Conservation (phyloP, 2,113 vertebrate species). For the Pseudonaja textilis region DNA sequence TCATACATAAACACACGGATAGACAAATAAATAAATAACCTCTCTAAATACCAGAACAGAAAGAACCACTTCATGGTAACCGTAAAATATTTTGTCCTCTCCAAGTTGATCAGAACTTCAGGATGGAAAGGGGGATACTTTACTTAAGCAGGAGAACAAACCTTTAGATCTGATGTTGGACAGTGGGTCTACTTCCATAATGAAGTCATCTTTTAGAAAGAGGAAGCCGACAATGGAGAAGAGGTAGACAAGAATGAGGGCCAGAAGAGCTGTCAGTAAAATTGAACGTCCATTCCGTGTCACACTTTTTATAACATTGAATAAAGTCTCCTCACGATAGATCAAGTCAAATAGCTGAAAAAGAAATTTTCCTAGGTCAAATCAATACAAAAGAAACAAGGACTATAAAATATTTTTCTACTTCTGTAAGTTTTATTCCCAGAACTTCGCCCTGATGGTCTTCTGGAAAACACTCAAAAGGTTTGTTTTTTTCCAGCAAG, state of each 20-base stretch:
- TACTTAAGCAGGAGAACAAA: conserved; percentile 15
- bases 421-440: background rate
- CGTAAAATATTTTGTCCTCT: background rate
- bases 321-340: conserved; percentile 96
- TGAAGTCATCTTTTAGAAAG: conserved; percentile 95
- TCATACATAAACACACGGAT: background rate
- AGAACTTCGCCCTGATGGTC: background rate
- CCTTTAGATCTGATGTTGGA: conserved; percentile 69
- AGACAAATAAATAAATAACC: background rate
- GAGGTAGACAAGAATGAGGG: conserved; percentile 97
- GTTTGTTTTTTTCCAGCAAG: background rate
- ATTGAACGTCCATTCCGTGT: conserved; percentile 96
- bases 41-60: background rate
- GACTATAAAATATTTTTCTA: conserved; percentile 17
- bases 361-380: background rate
- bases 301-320: conserved; percentile 98
- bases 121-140: background rate
- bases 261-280: conserved; percentile 92
- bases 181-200: conserved; percentile 92
- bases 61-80: background rate
- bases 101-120: background rate
- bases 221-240: conserved; percentile 99
- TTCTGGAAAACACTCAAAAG: background rate
- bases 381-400: conserved; percentile 11
- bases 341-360: conserved; percentile 93